Conservation (phyloP, 2,113 vertebrate genomes). For the Odocoileus hemionus region DNA sequence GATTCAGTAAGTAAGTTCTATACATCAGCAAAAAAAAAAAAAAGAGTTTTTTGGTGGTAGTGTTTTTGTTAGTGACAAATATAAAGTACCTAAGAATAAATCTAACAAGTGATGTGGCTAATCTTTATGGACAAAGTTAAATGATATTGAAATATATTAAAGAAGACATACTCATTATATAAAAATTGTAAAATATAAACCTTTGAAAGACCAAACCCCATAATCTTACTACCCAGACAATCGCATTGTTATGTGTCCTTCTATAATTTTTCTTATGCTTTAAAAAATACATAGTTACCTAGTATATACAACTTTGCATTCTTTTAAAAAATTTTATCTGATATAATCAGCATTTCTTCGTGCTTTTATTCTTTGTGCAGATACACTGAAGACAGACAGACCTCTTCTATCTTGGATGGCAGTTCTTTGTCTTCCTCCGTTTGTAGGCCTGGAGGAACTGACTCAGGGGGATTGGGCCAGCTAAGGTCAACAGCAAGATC, state of each 20-base stretch:
- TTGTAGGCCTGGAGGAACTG: not conserved
- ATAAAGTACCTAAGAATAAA: not conserved
- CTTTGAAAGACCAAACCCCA: not conserved
- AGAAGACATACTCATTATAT: not conserved
- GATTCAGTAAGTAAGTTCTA: not conserved
- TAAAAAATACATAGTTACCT: not conserved
- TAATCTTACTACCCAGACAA: not conserved
- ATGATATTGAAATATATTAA: not conserved
- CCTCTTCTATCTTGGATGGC: not conserved
- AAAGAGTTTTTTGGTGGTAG: not conserved
- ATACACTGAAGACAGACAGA: not conserved
- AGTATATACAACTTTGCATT: not conserved
- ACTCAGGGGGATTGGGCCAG: not conserved
- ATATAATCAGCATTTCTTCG: not conserved
- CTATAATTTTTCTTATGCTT: not conserved
- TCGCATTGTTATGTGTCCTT: not conserved
- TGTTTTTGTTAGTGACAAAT: not conserved
- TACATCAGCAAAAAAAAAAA: not conserved
- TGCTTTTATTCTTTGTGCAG: not conserved
- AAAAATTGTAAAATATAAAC: not conserved
- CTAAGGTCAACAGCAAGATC: not conserved
- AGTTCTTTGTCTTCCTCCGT: not conserved
- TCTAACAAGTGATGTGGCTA: not conserved
- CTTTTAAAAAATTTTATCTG: not conserved
- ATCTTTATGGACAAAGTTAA: not conserved